Percentiles rank a stretch among this genome's conserved stretches.
Evolutionary conservation across 2,888 invertebrate genomes (phyloP).

Genomic region (Operophtera brumata): DNA sequence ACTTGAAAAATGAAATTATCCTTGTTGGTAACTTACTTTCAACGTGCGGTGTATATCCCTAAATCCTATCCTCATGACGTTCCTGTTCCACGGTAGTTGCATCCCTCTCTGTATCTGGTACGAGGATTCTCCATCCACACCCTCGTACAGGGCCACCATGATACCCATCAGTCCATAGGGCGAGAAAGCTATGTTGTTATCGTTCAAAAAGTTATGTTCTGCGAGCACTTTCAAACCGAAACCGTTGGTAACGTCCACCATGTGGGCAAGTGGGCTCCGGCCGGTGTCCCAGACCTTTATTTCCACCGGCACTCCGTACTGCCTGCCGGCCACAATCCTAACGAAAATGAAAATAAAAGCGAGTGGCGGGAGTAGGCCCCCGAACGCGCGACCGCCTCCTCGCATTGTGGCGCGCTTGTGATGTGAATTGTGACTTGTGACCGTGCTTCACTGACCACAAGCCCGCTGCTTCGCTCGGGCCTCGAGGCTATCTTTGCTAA

Average conservation of each 20-base stretch:
- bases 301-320: constrained; percentile 68
- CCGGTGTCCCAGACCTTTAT: constrained; percentile 71
- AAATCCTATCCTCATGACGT: constrained; percentile 87
- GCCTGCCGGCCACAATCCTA: constrained; percentile 36
- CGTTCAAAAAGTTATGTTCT: constrained; percentile 86
- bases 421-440: constrained; percentile 42
- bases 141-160: constrained; percentile 89
- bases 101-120: constrained; percentile 86
- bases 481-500: constrained; percentile 65
- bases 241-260: constrained; percentile 90
- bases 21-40: constrained; percentile 81
- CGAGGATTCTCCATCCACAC: constrained; percentile 86
- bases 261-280: constrained; percentile 83
- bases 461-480: constrained; percentile 33
- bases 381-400: constrained; percentile 54
- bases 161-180: constrained; percentile 91
- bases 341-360: constrained; percentile 40
- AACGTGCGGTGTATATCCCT: constrained; percentile 91
- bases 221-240: constrained; percentile 85
- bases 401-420: constrained; percentile 65
- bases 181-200: constrained; percentile 91
- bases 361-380: constrained; percentile 33
- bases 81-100: constrained; percentile 86
- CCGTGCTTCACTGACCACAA: constrained; percentile 58
- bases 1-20: not conserved